Evolutionary conservation across 2,888 invertebrate genomes (phyloP).

Genomic region (Agrypnus murinus): DNA sequence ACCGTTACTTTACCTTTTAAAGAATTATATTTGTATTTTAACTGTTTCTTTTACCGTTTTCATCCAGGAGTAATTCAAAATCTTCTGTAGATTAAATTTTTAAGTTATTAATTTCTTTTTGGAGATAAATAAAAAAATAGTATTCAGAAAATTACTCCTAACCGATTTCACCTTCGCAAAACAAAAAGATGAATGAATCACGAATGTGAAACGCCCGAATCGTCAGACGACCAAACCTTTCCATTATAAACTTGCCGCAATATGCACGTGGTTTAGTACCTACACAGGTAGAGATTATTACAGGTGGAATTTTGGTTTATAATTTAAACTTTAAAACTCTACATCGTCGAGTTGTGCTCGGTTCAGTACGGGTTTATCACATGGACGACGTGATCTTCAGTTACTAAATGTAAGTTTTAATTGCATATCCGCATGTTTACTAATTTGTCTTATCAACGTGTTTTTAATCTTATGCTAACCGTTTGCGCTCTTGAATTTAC

Average conservation of each 20-base stretch:
- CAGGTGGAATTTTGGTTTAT: slow-evolving; percentile 27
- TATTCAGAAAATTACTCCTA: neutral
- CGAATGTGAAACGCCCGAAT: neutral
- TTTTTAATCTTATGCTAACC: neutral
- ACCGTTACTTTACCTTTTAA: slow-evolving; percentile 14
- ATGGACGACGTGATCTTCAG: neutral
- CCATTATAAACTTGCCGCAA: slow-evolving; percentile 33
- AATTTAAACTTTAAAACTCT: slow-evolving; percentile 29
- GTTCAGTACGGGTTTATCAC: neutral
- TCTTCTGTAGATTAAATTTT: no score
- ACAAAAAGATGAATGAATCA: slow-evolving; percentile 15
- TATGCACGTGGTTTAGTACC: slow-evolving; percentile 31
- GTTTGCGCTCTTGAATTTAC: neutral
- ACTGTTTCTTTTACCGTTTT: slow-evolving; percentile 25
- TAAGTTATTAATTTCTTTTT: no score
- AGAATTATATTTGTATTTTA: slow-evolving; percentile 21
- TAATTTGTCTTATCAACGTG: neutral
- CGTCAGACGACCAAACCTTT: slow-evolving; percentile 32
- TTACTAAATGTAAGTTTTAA: slow-evolving; percentile 11
- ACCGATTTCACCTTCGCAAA: neutral
- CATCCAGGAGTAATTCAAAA: neutral
- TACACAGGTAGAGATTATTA: slow-evolving; percentile 28
- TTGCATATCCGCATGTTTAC: no score
- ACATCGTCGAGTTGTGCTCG: slow-evolving; percentile 12
- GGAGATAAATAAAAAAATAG: no score